A percentile compares a stretch with the other conserved stretches of the same genome.
phyloP scores from a whole-genome alignment of 1,140 invertebrate genomes.

The Achroia grisella region DNA sequence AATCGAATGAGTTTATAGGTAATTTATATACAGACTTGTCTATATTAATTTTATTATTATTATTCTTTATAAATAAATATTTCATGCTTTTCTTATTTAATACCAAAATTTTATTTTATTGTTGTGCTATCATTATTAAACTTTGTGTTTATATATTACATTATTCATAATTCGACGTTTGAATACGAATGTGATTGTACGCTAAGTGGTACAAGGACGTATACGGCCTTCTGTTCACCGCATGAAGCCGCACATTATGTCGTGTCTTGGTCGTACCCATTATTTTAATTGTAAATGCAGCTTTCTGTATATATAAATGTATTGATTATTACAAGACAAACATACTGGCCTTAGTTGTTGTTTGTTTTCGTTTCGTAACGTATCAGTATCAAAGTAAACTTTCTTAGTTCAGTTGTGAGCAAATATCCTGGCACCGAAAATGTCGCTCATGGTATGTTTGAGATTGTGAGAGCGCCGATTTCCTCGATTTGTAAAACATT shows the following conservation, averaged over 20 bases:
- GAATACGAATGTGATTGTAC: slow-evolving; percentile 42
- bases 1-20: too few relatives aligned
- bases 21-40: too few relatives aligned
- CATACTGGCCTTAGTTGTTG: slow-evolving; percentile 4
- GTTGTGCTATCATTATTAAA: slow-evolving; percentile 3
- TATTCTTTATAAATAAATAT: too few relatives aligned
- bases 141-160: background rate
- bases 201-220: slow-evolving; percentile 42
- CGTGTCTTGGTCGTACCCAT: too few relatives aligned
- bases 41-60: background rate
- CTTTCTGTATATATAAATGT: too few relatives aligned
- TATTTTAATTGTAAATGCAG: too few relatives aligned
- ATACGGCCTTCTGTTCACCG: slow-evolving; percentile 21
- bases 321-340: too few relatives aligned
- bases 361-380: background rate
- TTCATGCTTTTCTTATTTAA: too few relatives aligned
- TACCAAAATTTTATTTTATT: too few relatives aligned
- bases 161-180: slow-evolving; percentile 32
- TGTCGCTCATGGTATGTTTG: slow-evolving; percentile 25
- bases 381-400: slow-evolving; percentile 8
- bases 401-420: slow-evolving; percentile 10
- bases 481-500: slow-evolving; percentile 37
- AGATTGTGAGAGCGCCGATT: slow-evolving; percentile 22
- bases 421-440: slow-evolving; percentile 17
- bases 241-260: slow-evolving; percentile 13